phyloP scores from a whole-genome alignment of 2,888 invertebrate genomes.

The Cryptus armator region DNA sequence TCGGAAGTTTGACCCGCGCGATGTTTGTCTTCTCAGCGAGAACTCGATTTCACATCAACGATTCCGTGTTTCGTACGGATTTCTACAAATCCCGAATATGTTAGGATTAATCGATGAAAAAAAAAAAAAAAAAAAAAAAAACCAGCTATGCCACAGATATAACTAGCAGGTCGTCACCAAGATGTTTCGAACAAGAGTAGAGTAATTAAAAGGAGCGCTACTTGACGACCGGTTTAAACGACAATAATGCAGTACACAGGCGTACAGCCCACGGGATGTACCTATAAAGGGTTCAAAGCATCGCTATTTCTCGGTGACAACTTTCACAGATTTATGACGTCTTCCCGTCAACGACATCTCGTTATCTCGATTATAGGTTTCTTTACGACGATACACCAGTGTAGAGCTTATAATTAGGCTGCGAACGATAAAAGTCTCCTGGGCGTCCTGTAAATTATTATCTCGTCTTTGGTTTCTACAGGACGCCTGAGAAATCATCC shows the following conservation, averaged over 20 bases:
- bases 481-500: background rate
- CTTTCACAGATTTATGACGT: constrained; percentile 34
- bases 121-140: constrained; percentile 28
- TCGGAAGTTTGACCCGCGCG: constrained; percentile 47
- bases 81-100: constrained; percentile 40
- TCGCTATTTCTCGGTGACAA: constrained; percentile 15
- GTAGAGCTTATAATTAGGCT: constrained; percentile 10
- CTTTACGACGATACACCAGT: background rate
- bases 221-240: constrained; percentile 33
- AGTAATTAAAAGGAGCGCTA: constrained; percentile 47
- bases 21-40: constrained; percentile 13
- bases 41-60: constrained; percentile 59
- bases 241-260: background rate
- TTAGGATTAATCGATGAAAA: background rate
- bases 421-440: background rate
- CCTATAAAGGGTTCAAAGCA: constrained; percentile 4
- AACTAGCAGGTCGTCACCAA: constrained; percentile 13
- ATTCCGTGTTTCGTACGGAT: constrained; percentile 50
- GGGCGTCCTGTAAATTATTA: background rate
- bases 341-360: constrained; percentile 13
- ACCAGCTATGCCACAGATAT: background rate
- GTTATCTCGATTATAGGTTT: constrained; percentile 6
- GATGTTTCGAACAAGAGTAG: constrained; percentile 39
- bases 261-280: constrained; percentile 1
- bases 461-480: background rate